phyloP scores from a whole-genome alignment of 1,140 invertebrate species.

The Drosophila yakuba region DNA sequence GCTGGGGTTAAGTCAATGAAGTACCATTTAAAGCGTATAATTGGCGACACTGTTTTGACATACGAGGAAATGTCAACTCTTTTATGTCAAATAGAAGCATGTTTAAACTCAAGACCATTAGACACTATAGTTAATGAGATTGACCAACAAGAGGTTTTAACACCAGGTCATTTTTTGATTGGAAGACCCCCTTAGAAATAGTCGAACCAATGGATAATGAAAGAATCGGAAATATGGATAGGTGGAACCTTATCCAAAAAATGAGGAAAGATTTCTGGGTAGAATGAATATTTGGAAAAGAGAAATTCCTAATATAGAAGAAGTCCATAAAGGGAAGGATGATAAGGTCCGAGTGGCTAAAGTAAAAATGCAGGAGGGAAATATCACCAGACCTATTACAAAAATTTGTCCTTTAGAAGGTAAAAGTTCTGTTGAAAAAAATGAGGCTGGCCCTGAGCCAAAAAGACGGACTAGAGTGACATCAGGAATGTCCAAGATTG shows the following conservation, averaged over 20 bases:
- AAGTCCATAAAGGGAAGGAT: neutral
- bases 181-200: too few species aligned
- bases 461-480: neutral
- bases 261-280: neutral
- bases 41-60: too few species aligned
- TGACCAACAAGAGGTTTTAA: too few species aligned
- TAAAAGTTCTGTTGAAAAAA: neutral
- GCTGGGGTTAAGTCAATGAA: too few species aligned
- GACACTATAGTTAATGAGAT: too few species aligned
- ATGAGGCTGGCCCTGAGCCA: neutral
- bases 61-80: too few species aligned
- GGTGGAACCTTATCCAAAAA: neutral
- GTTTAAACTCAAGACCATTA: too few species aligned
- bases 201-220: too few species aligned
- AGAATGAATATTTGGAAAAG: neutral
- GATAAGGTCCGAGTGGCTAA: neutral
- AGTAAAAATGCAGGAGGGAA: neutral
- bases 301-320: neutral
- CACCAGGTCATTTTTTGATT: too few species aligned
- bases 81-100: too few species aligned
- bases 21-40: too few species aligned
- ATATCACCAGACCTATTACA: neutral
- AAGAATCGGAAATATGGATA: neutral
- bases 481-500: neutral
- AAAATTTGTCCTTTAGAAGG: neutral